These are phyloP conservation scores for Brachirus orientalis DNA, from an alignment of 2,113 vertebrate species.

Conservation along the genomic window DNA sequence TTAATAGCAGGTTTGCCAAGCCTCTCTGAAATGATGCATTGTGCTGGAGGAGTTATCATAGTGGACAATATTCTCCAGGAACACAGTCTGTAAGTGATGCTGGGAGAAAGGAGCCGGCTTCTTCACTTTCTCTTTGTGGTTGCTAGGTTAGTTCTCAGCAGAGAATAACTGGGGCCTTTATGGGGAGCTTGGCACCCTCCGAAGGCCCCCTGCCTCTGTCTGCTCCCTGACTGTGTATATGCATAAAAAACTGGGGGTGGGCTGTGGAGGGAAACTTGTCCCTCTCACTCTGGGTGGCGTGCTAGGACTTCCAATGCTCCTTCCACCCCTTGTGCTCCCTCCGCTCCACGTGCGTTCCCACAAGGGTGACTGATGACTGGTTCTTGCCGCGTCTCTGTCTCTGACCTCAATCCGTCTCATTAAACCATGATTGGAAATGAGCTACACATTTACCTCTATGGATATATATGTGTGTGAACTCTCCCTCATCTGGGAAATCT, in stretches of 20 bases:
- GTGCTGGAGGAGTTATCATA: conserved; percentile 72
- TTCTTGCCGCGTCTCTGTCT: conserved; percentile 47
- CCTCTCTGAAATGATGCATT: conserved; percentile 70
- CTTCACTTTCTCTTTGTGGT: conserved; percentile 77
- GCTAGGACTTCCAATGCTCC: conserved; percentile 68
- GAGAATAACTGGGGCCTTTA: conserved; percentile 75
- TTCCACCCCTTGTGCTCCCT: conserved; percentile 33
- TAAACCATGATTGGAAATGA: conserved; percentile 79
- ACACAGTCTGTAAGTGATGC: conserved; percentile 58
- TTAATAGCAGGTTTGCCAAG: conserved; percentile 68
- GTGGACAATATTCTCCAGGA: conserved; percentile 67
- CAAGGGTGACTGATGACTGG: conserved; percentile 48
- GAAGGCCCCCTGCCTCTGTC: conserved; percentile 49
- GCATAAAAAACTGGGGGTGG: no score
- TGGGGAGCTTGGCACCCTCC: conserved; percentile 67
- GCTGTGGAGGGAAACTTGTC: conserved; percentile 50
- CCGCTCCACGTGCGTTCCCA: conserved; percentile 41
- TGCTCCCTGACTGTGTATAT: conserved; percentile 41
- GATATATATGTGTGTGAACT: conserved; percentile 72
- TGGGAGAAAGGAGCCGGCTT: conserved; percentile 64
- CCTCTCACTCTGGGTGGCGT: conserved; percentile 74
- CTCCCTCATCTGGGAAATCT: conserved; percentile 68
- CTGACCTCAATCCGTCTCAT: conserved; percentile 78
- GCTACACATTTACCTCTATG: conserved; percentile 66
- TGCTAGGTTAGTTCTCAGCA: conserved; percentile 73